Conservation (phyloP, 1,140 invertebrate species). For the Caerostris darwini region DNA sequence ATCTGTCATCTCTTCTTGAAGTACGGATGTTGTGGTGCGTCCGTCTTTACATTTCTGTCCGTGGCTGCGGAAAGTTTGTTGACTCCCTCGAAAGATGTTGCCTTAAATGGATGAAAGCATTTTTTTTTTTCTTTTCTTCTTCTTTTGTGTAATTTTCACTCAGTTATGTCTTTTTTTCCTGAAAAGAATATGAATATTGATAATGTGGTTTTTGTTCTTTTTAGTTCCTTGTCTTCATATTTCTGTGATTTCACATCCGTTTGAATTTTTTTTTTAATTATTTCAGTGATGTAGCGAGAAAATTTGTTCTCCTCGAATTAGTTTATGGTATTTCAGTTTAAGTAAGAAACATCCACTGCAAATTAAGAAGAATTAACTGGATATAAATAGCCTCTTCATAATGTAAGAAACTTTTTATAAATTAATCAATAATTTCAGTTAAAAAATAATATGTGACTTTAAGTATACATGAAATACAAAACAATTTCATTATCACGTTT, state of each 20-base stretch:
- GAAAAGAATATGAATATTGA: not conserved
- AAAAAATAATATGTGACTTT: no score
- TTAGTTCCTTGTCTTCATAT: not conserved
- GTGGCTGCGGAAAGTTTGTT: conserved; percentile 67
- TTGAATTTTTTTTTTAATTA: no score
- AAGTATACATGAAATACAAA: no score
- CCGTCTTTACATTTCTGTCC: conserved; percentile 38
- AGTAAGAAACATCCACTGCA: no score
- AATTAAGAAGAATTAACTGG: no score
- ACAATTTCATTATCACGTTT: no score
- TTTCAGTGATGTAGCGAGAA: not conserved
- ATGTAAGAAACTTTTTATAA: no score
- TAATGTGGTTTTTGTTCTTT: not conserved
- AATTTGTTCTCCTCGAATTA: not conserved
- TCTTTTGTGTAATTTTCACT: not conserved
- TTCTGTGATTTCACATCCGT: no score
- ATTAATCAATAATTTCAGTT: no score
- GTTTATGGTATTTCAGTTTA: no score
- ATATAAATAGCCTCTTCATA: no score
- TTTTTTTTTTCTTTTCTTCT: not conserved
- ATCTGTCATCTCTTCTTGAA: conserved; percentile 53
- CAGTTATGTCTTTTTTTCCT: not conserved
- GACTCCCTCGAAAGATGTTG: conserved; percentile 18
- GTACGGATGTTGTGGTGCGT: conserved; percentile 38
- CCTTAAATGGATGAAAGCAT: not conserved